Base-by-base conservation (phyloP, 2,797 vertebrate species). In the Zenarchopterus dispar region DNA sequence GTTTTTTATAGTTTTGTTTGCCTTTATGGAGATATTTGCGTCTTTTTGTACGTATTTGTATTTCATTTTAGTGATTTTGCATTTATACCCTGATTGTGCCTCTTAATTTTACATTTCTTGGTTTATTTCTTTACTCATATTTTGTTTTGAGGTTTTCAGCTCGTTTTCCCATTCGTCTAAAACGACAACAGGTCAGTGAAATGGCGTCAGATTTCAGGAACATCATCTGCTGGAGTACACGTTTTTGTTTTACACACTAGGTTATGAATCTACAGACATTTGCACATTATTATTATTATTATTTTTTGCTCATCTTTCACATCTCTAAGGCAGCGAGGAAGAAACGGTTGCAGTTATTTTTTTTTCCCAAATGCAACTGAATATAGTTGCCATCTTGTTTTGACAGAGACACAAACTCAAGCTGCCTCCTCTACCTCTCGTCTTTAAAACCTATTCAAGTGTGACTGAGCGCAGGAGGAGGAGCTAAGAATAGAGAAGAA, bases 401-500 rank as follows among this genome's bases (percentile, higher is more conserved):
- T 55, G 46, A 58, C 11, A 8, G 48, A 59, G 36, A 55, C 52
- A 63, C 49, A 80, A 74, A 36, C 63, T 58, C 18, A 46, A 71
- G 67, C 56, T 74, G 56, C 44, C 33, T 81, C 56, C 50, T 75
- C 59, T 39, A 39, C 13, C 2, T 39, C 77, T 75, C 46, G 57
- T 72, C 62, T 67, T 79, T 73, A 65, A 45, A 75, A 80, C 66
- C 78, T 65, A 73, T 61, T 77, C 79, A 87, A 81, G 81, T 88
- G 87, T 90, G 87, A 85, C 81, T 46, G 68, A 80, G 75, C 84
- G 81, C 84, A 85, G 80, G 78, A 80, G 80, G 73, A 60, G 48
- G 24, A 85, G 77, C 87, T 88, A 88, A 90, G 78, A 88, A 88
- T 88, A 89, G 86, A 79, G 80, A 75, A 70, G 16, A 75, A 70